Conservation (phyloP, 2,888 invertebrate genomes). For the Alcis repandata region DNA sequence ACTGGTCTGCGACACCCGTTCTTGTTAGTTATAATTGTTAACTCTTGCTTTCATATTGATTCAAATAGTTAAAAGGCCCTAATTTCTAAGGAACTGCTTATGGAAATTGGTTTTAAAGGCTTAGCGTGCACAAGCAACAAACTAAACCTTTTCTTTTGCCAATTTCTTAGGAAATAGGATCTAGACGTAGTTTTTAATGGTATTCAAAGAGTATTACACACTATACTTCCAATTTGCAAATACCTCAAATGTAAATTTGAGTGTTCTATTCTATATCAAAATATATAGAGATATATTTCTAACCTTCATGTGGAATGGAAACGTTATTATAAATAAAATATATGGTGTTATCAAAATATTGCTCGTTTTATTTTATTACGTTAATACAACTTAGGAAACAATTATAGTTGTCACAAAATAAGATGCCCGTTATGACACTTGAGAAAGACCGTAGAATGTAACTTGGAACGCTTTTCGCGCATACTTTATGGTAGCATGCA, state of each 20-base stretch:
- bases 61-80: neutral
- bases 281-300: slow-evolving; percentile 40
- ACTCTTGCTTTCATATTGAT: neutral
- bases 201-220: slow-evolving; percentile 80
- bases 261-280: slow-evolving; percentile 36
- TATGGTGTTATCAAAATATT: slow-evolving; percentile 24
- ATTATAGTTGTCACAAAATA: too few relatives aligned
- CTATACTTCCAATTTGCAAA: slow-evolving; percentile 78
- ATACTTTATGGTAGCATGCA: too few relatives aligned
- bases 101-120: neutral
- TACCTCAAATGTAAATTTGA: slow-evolving; percentile 53
- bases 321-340: slow-evolving; percentile 37
- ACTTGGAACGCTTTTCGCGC: too few relatives aligned
- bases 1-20: too few relatives aligned
- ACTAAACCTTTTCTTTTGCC: slow-evolving; percentile 8
- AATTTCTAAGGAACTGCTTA: slow-evolving; percentile 13
- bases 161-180: slow-evolving; percentile 21
- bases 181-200: slow-evolving; percentile 44
- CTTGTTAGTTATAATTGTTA: neutral
- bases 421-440: too few relatives aligned
- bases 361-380: slow-evolving; percentile 32
- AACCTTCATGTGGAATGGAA: slow-evolving; percentile 36
- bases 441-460: too few relatives aligned
- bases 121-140: slow-evolving; percentile 6
- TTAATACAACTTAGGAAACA: slow-evolving; percentile 20